Percentiles rank a stretch among this genome's conserved stretches.
Evolutionary conservation across 2,888 invertebrate species (phyloP).

Genomic region (Beris morrisii): DNA sequence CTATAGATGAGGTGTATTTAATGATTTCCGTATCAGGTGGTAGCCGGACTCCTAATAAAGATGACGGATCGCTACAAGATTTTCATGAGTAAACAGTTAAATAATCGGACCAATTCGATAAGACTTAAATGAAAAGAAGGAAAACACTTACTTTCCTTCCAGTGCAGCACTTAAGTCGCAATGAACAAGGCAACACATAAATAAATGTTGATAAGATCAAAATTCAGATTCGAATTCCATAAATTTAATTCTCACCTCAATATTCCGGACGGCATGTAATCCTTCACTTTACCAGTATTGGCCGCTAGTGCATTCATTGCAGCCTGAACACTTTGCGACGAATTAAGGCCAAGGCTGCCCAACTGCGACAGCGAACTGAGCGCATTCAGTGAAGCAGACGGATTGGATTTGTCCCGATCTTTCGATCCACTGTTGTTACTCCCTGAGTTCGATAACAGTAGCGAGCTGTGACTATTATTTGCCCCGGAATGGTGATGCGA

Average conservation of each 20-base stretch:
- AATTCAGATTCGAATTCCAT: not conserved
- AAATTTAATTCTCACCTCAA: conserved; percentile 53
- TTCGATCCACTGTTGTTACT: conserved; percentile 43
- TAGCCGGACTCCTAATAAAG: conserved; percentile 79
- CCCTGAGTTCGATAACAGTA: conserved; percentile 33
- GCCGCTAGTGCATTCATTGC: conserved; percentile 57
- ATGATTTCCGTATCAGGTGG: conserved; percentile 90
- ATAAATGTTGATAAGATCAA: conserved; percentile 15
- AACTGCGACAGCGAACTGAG: conserved; percentile 55
- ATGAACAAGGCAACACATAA: conserved; percentile 35
- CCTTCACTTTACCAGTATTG: conserved; percentile 50
- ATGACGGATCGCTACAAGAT: conserved; percentile 71
- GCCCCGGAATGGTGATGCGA: conserved; percentile 35
- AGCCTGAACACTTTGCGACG: conserved; percentile 56
- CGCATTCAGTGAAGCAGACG: conserved; percentile 52
- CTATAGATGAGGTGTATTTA: conserved; percentile 84
- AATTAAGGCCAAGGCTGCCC: conserved; percentile 53
- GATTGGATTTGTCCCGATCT: conserved; percentile 53
- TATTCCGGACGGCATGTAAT: conserved; percentile 58
- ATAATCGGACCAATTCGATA: conserved; percentile 19
- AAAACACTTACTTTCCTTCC: conserved; percentile 62
- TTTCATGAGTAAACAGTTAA: not conserved
- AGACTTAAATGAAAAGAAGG: conserved; percentile 36
- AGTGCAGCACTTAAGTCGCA: conserved; percentile 64
- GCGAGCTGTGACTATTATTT: conserved; percentile 28